Evolutionary conservation across 2,113 vertebrate genomes (phyloP).

Genomic region (Himantopus leucocephalus): DNA sequence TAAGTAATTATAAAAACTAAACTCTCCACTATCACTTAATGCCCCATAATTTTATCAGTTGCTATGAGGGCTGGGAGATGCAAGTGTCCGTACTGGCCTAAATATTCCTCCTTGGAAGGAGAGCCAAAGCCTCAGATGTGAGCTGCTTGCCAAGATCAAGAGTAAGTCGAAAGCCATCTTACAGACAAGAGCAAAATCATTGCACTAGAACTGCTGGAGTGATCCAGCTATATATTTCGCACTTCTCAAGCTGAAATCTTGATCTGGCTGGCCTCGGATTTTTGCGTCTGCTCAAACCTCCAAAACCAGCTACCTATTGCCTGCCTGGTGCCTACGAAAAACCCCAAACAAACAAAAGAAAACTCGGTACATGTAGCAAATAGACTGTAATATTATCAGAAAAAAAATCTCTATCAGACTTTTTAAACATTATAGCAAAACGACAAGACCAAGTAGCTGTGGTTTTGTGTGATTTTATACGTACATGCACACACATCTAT

Average conservation of each 20-base stretch:
- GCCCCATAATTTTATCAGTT: background rate
- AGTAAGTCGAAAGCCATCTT: background rate
- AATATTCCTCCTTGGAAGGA: background rate
- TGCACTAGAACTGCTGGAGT: background rate
- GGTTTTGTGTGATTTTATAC: background rate
- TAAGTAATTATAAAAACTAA: background rate
- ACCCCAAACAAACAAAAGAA: background rate
- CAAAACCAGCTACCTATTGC: background rate
- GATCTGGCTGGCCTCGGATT: background rate
- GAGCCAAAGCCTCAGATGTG: background rate
- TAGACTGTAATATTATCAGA: background rate
- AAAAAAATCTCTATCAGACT: background rate
- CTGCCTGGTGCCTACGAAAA: background rate
- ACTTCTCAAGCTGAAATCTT: background rate
- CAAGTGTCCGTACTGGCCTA: accelerated
- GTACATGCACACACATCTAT: background rate
- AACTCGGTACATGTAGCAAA: background rate
- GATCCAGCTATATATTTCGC: background rate
- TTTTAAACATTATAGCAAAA: background rate
- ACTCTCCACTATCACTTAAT: background rate
- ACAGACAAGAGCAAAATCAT: background rate
- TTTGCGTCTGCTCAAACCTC: background rate
- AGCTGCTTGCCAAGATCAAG: background rate
- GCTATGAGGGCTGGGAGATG: background rate
- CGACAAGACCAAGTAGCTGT: background rate